These are phyloP conservation scores for Podargus strigoides DNA, from an alignment of 2,797 vertebrate genomes.

Conservation along the genomic window DNA sequence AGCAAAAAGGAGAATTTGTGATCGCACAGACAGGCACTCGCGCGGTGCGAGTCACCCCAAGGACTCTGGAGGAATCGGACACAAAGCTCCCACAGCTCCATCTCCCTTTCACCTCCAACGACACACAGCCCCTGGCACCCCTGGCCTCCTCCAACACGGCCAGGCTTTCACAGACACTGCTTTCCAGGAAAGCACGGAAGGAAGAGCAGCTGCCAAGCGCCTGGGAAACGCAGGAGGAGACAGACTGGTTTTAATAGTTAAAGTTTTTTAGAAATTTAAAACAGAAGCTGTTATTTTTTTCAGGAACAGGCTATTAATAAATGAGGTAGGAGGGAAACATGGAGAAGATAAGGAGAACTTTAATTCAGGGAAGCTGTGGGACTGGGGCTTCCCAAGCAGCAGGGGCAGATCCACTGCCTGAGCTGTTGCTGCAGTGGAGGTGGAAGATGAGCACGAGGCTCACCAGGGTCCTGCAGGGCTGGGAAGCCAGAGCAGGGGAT, in stretches of 20 bases:
- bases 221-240: neutral
- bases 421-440: rapidly evolving
- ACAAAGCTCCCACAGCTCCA: neutral
- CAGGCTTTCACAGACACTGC: neutral
- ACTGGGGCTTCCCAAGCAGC: neutral
- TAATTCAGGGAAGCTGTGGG: neutral
- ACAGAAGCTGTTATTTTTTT: neutral
- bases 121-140: rapidly evolving
- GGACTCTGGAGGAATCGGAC: neutral
- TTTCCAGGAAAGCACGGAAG: neutral
- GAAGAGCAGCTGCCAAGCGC: neutral
- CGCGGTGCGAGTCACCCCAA: neutral
- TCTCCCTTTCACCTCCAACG: rapidly evolving
- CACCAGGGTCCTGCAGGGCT: neutral
- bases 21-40: neutral
- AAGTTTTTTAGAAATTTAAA: neutral
- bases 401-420: neutral
- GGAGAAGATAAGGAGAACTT: neutral
- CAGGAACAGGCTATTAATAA: neutral
- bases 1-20: neutral
- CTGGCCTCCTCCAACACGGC: rapidly evolving
- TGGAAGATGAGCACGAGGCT: rapidly evolving
- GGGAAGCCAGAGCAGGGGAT: neutral
- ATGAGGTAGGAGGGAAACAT: neutral
- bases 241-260: neutral